A percentile compares a stretch with the other conserved stretches of the same genome.
Evolutionary conservation across 2,113 vertebrate species (phyloP).

Genomic region (Stictonetta naevosa): DNA sequence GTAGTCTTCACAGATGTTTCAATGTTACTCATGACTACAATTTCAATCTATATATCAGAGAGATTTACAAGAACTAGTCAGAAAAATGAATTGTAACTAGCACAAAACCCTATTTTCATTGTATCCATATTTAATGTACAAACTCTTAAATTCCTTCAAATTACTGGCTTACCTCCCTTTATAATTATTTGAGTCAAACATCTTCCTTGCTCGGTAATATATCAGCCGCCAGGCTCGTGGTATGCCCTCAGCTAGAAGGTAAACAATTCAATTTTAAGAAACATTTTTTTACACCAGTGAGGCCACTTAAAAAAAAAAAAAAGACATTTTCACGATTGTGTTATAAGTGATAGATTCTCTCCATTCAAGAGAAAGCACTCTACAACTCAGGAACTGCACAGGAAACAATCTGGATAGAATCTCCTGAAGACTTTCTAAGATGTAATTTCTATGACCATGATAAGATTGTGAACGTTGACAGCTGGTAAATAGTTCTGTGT

Average conservation of each 20-base stretch:
- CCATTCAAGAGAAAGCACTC: not conserved
- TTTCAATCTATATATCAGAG: not conserved
- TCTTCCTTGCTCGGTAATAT: conserved; percentile 77
- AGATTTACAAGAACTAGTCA: not conserved
- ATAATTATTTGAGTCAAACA: conserved; percentile 77
- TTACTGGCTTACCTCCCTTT: conserved; percentile 77
- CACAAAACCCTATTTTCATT: not conserved
- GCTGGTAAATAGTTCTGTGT: not conserved
- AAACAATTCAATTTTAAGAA: not conserved
- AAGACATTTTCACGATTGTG: fast-evolving
- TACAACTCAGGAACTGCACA: not conserved
- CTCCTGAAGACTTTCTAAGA: not conserved
- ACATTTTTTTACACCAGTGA: not conserved
- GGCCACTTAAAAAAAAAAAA: not conserved
- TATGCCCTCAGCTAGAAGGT: conserved; percentile 71
- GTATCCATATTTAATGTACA: not conserved
- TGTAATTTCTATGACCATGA: not conserved
- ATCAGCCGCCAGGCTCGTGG: conserved; percentile 75
- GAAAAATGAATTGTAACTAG: not conserved
- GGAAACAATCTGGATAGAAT: not conserved
- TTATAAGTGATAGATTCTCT: not conserved
- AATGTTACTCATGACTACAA: not conserved
- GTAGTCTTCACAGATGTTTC: not conserved
- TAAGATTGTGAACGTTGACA: not conserved
- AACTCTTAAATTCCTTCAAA: not conserved